A percentile compares a stretch with the other conserved stretches of the same genome.
phyloP scores from a whole-genome alignment of 2,113 vertebrate genomes.

The Corythornis madagascariensis region DNA sequence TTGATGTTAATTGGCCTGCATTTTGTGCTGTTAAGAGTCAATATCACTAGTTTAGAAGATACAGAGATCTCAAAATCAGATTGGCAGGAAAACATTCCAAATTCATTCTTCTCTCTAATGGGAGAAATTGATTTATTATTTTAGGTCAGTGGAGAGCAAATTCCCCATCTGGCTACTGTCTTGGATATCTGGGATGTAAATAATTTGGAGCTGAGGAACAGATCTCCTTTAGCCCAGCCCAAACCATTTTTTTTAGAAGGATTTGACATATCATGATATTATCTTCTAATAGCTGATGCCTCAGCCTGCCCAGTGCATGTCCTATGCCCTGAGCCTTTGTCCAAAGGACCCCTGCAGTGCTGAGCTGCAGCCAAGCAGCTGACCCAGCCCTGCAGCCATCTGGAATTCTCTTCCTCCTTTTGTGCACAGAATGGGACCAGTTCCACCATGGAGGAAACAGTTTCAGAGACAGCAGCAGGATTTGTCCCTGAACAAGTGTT shows the following conservation, averaged over 20 bases:
- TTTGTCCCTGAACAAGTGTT: not conserved
- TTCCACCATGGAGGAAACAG: slow-evolving; percentile 31
- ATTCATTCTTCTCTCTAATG: not conserved
- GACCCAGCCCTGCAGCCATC: slow-evolving; percentile 32
- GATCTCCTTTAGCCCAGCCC: not conserved
- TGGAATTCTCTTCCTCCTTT: slow-evolving; percentile 63
- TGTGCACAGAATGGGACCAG: slow-evolving; percentile 40
- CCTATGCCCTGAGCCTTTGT: not conserved
- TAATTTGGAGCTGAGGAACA: not conserved
- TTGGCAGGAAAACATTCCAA: not conserved
- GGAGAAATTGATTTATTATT: not conserved
- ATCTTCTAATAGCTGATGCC: not conserved
- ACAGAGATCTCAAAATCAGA: not conserved
- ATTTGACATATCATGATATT: not conserved
- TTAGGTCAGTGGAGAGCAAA: not conserved
- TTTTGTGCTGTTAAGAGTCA: not conserved
- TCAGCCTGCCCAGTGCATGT: not conserved
- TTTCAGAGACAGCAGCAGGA: not conserved
- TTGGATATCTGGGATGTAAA: not conserved
- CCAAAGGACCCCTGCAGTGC: slow-evolving; percentile 31
- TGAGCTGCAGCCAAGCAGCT: slow-evolving; percentile 57
- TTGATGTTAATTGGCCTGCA: not conserved
- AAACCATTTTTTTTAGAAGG: not conserved
- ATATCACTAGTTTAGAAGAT: not conserved
- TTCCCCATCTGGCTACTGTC: not conserved